Evolutionary conservation across 2,888 invertebrate genomes (phyloP).

Genomic region (Kuschelorhynchus macadamiae): DNA sequence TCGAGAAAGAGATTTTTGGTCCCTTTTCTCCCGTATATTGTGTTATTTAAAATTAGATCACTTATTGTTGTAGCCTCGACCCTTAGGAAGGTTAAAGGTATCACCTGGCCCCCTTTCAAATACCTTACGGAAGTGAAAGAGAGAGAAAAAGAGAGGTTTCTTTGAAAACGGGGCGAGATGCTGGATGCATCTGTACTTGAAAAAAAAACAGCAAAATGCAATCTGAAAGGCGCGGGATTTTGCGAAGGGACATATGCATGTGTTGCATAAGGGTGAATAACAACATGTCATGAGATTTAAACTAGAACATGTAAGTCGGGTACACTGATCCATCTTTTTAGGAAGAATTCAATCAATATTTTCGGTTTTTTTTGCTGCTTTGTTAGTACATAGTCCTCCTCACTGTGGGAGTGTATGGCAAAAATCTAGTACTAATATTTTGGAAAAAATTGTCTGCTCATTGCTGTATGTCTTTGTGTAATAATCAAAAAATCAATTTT

Average conservation of each 20-base stretch:
- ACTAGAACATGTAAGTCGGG: background rate
- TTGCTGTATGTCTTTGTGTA: too few species aligned
- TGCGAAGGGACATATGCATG: slow-evolving; percentile 22
- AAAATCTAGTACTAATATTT: too few species aligned
- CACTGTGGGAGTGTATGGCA: too few species aligned
- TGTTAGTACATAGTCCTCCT: too few species aligned
- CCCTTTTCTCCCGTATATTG: slow-evolving; percentile 61
- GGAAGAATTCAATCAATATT: too few species aligned
- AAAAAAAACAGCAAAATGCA: slow-evolving; percentile 35
- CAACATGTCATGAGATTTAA: slow-evolving; percentile 2
- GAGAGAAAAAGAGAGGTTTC: slow-evolving; percentile 36
- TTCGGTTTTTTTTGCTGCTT: too few species aligned
- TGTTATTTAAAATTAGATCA: slow-evolving; percentile 68
- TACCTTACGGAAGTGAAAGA: slow-evolving; percentile 41
- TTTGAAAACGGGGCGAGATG: slow-evolving; percentile 40
- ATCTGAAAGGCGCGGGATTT: slow-evolving; percentile 24
- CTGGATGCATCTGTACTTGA: slow-evolving; percentile 37
- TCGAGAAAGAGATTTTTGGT: slow-evolving; percentile 59
- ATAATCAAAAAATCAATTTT: too few species aligned
- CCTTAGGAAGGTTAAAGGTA: slow-evolving; percentile 61
- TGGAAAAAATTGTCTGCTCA: too few species aligned
- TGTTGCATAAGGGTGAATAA: slow-evolving; percentile 4
- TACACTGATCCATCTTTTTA: too few species aligned
- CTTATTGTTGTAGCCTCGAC: slow-evolving; percentile 60
- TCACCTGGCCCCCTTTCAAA: slow-evolving; percentile 60